These are phyloP conservation scores for Thymelicus acteon DNA, from an alignment of 2,888 invertebrate genomes.

Conservation along the genomic window DNA sequence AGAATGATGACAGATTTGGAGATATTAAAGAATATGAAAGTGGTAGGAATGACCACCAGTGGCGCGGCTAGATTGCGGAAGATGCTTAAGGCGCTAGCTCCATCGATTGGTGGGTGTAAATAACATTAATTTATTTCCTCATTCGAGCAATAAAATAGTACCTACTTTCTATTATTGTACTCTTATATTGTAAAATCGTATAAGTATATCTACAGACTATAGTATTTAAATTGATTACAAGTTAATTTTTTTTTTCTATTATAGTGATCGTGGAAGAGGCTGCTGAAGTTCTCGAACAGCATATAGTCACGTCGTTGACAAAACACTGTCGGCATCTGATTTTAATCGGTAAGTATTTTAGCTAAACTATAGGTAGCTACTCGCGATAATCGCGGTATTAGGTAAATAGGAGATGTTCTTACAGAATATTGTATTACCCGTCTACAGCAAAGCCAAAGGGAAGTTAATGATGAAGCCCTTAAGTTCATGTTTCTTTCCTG, in stretches of 20 bases:
- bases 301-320: conserved; percentile 90
- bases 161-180: too few relatives aligned
- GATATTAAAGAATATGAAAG: conserved; percentile 73
- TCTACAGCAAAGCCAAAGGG: too few relatives aligned
- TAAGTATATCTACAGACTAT: too few relatives aligned
- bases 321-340: conserved; percentile 90
- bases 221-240: too few relatives aligned
- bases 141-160: too few relatives aligned
- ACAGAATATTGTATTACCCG: too few relatives aligned
- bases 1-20: conserved; percentile 84
- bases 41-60: conserved; percentile 92
- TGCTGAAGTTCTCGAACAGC: conserved; percentile 94
- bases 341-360: conserved; percentile 86
- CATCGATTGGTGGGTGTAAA: conserved; percentile 84
- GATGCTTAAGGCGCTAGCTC: conserved; percentile 85
- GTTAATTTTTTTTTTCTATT: conserved; percentile 4
- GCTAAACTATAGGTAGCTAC: too few relatives aligned
- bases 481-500: too few relatives aligned
- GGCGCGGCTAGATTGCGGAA: conserved; percentile 89
- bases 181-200: too few relatives aligned
- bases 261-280: conserved; percentile 94
- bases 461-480: too few relatives aligned
- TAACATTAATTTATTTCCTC: not conserved
- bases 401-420: too few relatives aligned
- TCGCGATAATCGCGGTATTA: too few relatives aligned